A percentile compares a stretch with the other conserved stretches of the same genome.
phyloP scores from a whole-genome alignment of 2,888 invertebrate species.

The Anodontia alba region DNA sequence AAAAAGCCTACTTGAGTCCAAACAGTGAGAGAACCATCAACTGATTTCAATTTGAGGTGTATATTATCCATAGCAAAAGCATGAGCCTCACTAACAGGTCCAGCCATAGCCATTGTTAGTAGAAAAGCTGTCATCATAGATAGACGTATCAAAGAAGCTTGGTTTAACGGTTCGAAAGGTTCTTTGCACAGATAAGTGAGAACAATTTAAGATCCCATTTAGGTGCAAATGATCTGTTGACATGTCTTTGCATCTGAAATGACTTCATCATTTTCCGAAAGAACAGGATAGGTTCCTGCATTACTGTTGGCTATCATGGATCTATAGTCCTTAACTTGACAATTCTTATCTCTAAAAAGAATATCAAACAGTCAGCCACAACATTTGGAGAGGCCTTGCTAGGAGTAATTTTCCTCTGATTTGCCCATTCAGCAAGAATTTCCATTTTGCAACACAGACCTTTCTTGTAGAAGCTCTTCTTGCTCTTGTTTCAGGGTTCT shows the following conservation, averaged over 20 bases:
- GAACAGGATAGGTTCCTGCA: not conserved
- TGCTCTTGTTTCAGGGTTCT: no score
- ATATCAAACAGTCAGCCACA: not conserved
- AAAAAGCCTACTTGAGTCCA: not conserved
- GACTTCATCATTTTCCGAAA: not conserved
- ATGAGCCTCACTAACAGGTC: not conserved
- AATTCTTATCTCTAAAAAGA: not conserved
- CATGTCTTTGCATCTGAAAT: not conserved
- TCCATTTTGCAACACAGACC: no score
- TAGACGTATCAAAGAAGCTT: not conserved
- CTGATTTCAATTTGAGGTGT: not conserved
- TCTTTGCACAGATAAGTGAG: not conserved
- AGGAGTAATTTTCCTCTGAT: not conserved
- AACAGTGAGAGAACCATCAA: not conserved
- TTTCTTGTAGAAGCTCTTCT: no score
- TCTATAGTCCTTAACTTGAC: not conserved
- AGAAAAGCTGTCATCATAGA: not conserved
- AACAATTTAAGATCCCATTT: not conserved
- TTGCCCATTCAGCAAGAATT: not conserved
- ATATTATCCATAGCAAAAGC: not conserved
- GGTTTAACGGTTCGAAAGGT: not conserved
- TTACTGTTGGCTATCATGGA: not conserved
- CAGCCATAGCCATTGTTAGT: not conserved
- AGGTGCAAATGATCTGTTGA: not conserved
- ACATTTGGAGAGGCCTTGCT: not conserved